Evolutionary conservation across 2,888 invertebrate species (phyloP).

Genomic region (Hartigia nigra): DNA sequence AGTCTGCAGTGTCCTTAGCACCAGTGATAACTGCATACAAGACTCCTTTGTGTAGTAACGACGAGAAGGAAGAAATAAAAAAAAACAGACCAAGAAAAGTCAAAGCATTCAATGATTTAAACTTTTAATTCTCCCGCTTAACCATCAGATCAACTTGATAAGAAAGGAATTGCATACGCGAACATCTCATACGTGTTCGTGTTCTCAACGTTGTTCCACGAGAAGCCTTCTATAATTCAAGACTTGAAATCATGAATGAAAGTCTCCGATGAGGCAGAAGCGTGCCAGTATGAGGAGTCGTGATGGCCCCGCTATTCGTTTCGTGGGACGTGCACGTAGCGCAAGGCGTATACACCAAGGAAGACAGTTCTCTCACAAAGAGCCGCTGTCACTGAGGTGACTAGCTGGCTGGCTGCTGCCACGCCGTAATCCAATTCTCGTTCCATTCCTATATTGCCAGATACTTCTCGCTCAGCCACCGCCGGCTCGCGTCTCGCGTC

Average conservation of each 20-base stretch:
- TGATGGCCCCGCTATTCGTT: not conserved
- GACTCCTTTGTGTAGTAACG: not conserved
- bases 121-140: not conserved
- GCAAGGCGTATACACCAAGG: not conserved
- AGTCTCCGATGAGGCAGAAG: not conserved
- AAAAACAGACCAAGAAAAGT: not conserved
- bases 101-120: not conserved
- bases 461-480: constrained; percentile 30
- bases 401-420: constrained; percentile 55
- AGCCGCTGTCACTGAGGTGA: constrained; percentile 54
- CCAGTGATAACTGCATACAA: not conserved
- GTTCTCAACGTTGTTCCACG: not conserved
- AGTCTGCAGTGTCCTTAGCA: not conserved
- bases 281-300: not conserved
- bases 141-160: not conserved
- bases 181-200: not conserved
- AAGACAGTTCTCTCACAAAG: constrained; percentile 40
- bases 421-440: constrained; percentile 54
- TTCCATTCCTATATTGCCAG: constrained; percentile 24
- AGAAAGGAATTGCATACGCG: not conserved
- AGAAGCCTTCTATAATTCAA: not conserved
- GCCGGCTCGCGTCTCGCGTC: constrained; percentile 10
- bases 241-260: not conserved
- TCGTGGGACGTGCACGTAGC: constrained; percentile 4
- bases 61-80: not conserved